Conservation (phyloP, 1,140 invertebrate genomes). For the Nomia melanderi region DNA sequence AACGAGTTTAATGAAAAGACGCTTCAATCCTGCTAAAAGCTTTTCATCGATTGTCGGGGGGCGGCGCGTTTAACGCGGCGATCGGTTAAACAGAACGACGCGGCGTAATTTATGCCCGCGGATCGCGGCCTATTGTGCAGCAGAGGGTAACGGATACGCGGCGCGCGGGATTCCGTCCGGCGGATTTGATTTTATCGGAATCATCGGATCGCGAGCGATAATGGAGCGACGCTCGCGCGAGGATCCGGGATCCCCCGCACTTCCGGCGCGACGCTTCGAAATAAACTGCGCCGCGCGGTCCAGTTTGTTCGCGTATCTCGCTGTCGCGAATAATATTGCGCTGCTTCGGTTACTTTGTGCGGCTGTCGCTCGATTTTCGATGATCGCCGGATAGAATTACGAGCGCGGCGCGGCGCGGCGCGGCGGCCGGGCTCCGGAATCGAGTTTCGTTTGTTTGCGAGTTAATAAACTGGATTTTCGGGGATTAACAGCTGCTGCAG, state of each 20-base stretch:
- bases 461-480: too few species aligned
- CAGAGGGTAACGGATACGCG: conserved; percentile 22
- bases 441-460: too few species aligned
- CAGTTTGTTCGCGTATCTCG: neutral
- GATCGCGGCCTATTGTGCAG: conserved; percentile 7
- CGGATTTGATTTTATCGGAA: conserved; percentile 42
- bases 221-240: conserved; percentile 8
- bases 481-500: too few species aligned
- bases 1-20: conserved; percentile 35
- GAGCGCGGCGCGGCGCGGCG: too few species aligned
- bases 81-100: conserved; percentile 36
- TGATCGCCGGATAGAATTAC: too few species aligned
- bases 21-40: conserved; percentile 42
- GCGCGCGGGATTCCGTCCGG: conserved; percentile 24
- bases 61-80: neutral
- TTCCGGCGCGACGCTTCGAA: neutral
- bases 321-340: neutral
- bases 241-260: neutral
- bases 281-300: neutral
- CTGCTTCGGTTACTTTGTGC: too few species aligned
- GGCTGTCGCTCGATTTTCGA: too few species aligned
- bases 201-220: conserved; percentile 13
- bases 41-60: conserved; percentile 26
- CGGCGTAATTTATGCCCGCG: conserved; percentile 44
- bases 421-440: too few species aligned